Conservation (phyloP, 2,113 vertebrate genomes). For the Coptodon bakossiorum region DNA sequence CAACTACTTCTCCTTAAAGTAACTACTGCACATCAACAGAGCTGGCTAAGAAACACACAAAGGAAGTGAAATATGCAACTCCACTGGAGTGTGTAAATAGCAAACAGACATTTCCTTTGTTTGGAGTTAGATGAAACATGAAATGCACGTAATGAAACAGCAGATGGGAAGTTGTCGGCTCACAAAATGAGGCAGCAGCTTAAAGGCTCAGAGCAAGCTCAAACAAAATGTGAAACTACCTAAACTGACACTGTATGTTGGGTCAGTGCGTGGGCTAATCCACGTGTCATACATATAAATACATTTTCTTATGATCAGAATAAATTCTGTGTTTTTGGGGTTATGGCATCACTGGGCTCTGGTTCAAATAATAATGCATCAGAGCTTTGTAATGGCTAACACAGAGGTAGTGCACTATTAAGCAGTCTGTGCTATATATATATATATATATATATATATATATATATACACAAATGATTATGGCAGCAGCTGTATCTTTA, state of each 20-base stretch:
- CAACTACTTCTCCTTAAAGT: background rate
- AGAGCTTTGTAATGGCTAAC: background rate
- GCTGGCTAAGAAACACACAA: background rate
- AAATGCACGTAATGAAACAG: background rate
- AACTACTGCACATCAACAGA: background rate
- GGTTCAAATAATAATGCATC: conserved; percentile 24
- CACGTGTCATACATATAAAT: background rate
- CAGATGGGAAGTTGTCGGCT: background rate
- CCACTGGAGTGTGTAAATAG: background rate
- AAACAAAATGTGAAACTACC: background rate
- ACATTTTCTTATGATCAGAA: background rate
- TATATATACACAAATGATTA: background rate
- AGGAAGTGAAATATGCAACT: background rate
- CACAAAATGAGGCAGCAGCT: background rate
- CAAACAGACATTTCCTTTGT: background rate
- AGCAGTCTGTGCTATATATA: background rate
- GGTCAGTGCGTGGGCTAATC: background rate
- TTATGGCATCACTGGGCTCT: background rate
- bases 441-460: background rate
- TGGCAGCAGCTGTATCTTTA: background rate
- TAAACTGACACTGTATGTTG: background rate
- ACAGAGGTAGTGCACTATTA: background rate
- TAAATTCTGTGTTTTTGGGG: background rate
- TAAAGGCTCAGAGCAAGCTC: background rate
- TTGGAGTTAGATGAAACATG: background rate